A percentile compares a stretch with the other conserved stretches of the same genome.
phyloP scores from a whole-genome alignment of 2,797 vertebrate genomes.

The Gambusia yucatana region DNA sequence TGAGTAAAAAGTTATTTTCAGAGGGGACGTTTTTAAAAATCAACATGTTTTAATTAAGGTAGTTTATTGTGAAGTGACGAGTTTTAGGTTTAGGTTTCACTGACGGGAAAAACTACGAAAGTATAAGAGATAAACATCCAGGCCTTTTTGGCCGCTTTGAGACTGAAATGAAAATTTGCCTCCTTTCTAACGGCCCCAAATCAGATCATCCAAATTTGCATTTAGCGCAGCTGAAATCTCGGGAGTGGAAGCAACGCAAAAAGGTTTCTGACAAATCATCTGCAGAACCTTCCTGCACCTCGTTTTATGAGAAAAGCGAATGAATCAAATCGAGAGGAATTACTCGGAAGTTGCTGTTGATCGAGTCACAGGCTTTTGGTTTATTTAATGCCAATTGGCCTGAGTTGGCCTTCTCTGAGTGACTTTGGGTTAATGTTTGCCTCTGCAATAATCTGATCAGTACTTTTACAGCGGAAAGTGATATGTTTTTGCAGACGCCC shows the following conservation, averaged over 20 bases:
- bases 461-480: conserved; percentile 56
- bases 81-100: neutral
- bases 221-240: conserved; percentile 15
- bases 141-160: neutral
- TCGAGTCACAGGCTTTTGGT: neutral
- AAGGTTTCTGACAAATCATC: conserved; percentile 7
- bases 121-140: neutral
- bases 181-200: conserved; percentile 10
- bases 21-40: neutral
- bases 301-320: conserved; percentile 22
- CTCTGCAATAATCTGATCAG: conserved; percentile 57
- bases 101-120: conserved; percentile 4
- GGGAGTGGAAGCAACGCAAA: conserved; percentile 12
- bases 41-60: neutral
- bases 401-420: neutral
- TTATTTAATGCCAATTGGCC: conserved; percentile 18
- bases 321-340: conserved; percentile 39
- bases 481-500: conserved; percentile 69
- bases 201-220: conserved; percentile 25
- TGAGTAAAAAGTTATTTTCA: neutral
- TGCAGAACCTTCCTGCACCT: conserved; percentile 5
- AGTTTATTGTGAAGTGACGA: neutral
- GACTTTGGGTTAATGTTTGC: conserved; percentile 47
- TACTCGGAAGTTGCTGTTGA: conserved; percentile 1
- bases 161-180: conserved; percentile 17